Evolutionary conservation across 2,797 vertebrate genomes (phyloP).

Genomic region (Sparus aurata): DNA sequence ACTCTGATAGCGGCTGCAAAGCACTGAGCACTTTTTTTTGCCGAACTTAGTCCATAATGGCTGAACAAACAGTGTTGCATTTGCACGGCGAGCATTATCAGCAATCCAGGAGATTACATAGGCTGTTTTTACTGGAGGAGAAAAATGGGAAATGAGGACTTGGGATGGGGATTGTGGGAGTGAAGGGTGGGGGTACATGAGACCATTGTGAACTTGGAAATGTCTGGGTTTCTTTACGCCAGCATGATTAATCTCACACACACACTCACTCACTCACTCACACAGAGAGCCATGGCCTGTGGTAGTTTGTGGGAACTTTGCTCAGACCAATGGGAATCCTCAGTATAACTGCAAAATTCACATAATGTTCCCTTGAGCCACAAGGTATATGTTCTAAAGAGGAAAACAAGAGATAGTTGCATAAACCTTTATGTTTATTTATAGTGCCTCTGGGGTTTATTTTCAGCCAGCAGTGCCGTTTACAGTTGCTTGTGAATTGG

Average conservation of each 20-base stretch:
- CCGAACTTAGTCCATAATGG: constrained; percentile 73
- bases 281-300: constrained; percentile 51
- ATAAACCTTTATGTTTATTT: constrained; percentile 76
- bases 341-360: constrained; percentile 60
- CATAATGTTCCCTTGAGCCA: constrained; percentile 59
- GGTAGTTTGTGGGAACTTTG: constrained; percentile 80
- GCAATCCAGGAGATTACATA: constrained; percentile 71
- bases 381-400: constrained; percentile 75
- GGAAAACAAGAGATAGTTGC: constrained; percentile 67
- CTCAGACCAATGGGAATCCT: constrained; percentile 57
- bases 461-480: constrained; percentile 50
- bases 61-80: constrained; percentile 81
- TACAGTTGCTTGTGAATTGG: constrained; percentile 59
- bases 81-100: constrained; percentile 75
- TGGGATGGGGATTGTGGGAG: constrained; percentile 40
- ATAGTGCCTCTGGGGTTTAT: constrained; percentile 66
- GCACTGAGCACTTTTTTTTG: constrained; percentile 57
- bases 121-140: constrained; percentile 84
- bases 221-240: constrained; percentile 75
- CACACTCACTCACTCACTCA: constrained; percentile 22
- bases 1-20: constrained; percentile 48
- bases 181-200: constrained; percentile 60
- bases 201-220: constrained; percentile 77
- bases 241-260: constrained; percentile 70
- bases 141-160: constrained; percentile 79